Evolutionary conservation across 1,140 invertebrate species (phyloP).

Genomic region (Brevipalpus yothersi): DNA sequence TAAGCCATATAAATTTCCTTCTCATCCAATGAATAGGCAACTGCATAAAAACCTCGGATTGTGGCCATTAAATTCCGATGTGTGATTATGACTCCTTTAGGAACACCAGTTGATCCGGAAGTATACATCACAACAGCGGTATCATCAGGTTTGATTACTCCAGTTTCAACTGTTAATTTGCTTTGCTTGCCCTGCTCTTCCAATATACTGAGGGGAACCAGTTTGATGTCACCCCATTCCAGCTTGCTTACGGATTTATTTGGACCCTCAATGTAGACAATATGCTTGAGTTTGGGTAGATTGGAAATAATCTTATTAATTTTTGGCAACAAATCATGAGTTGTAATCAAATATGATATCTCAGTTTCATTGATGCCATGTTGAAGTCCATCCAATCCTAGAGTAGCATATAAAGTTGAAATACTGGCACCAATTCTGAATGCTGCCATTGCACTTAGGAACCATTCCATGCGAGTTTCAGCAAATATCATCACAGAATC

Average conservation of each 20-base stretch:
- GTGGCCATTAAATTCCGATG: constrained; percentile 73
- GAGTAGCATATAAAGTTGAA: constrained; percentile 85
- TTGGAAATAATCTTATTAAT: constrained; percentile 5
- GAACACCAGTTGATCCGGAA: constrained; percentile 16
- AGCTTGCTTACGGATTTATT: not conserved
- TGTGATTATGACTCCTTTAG: constrained; percentile 32
- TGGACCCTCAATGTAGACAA: constrained; percentile 8
- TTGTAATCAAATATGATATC: constrained; percentile 28
- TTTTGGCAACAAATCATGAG: constrained; percentile 14
- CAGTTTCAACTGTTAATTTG: not conserved
- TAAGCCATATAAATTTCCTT: constrained; percentile 72
- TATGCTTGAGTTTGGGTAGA: not conserved
- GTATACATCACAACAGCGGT: constrained; percentile 20
- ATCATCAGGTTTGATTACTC: constrained; percentile 35
- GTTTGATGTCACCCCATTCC: not conserved
- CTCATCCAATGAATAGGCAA: constrained; percentile 25
- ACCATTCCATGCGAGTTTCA: constrained; percentile 91
- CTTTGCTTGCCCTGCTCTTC: constrained; percentile 3
- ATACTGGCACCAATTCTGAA: constrained; percentile 27
- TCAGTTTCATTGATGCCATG: constrained; percentile 92
- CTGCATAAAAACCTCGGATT: constrained; percentile 59
- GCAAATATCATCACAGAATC: constrained; percentile 76
- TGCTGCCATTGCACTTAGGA: constrained; percentile 55
- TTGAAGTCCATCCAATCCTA: constrained; percentile 82
- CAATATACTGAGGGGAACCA: constrained; percentile 1